Conservation (phyloP, 2,113 vertebrate species). For the Gopherus evgoodei region DNA sequence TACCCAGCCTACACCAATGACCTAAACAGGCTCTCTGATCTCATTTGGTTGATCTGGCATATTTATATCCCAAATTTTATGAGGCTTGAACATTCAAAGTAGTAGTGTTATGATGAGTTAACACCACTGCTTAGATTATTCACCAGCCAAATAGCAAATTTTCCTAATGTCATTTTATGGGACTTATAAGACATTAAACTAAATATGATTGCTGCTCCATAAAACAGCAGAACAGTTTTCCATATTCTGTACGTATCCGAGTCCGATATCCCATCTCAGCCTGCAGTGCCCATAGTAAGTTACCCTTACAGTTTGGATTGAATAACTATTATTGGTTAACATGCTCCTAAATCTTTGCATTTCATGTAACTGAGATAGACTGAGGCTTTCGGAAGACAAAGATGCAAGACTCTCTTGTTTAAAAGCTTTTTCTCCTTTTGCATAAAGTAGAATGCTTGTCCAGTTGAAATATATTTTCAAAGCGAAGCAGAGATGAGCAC, state of each 20-base stretch:
- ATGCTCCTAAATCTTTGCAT: conserved; percentile 68
- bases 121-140: conserved; percentile 78
- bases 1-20: neutral
- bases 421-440: conserved; percentile 48
- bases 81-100: conserved; percentile 76
- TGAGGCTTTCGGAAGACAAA: conserved; percentile 37
- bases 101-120: conserved; percentile 80
- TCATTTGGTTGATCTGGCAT: conserved; percentile 74
- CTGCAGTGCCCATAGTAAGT: conserved; percentile 74
- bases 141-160: conserved; percentile 80
- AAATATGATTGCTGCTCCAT: conserved; percentile 80
- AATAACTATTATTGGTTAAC: conserved; percentile 75
- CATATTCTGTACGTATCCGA: conserved; percentile 77
- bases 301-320: conserved; percentile 70
- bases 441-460: neutral
- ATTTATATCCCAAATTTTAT: conserved; percentile 79
- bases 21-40: conserved; percentile 58
- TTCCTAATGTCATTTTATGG: conserved; percentile 79
- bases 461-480: conserved; percentile 34
- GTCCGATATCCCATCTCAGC: conserved; percentile 73
- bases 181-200: conserved; percentile 82
- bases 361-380: conserved; percentile 55
- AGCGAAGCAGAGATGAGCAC: neutral
- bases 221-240: conserved; percentile 77
- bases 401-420: conserved; percentile 16